Percentiles rank a stretch among this genome's conserved stretches.
Conservation (phyloP, 2,797 vertebrate genomes). For the Scolopax rusticola region DNA sequence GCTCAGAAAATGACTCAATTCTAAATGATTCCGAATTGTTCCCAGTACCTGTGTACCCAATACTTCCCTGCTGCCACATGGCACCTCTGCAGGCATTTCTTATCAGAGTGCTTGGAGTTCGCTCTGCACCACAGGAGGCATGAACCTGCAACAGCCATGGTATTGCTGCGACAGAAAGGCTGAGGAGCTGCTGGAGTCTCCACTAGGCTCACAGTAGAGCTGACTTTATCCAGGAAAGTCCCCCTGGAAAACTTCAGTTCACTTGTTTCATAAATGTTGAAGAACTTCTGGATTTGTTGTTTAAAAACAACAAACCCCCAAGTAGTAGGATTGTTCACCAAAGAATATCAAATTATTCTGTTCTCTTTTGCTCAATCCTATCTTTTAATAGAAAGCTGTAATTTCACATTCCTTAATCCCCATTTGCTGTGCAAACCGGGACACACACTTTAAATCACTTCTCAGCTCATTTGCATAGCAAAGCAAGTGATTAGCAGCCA, state of each 20-base stretch:
- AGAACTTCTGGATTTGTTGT: not conserved
- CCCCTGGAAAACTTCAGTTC: not conserved
- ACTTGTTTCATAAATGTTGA: not conserved
- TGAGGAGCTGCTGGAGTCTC: not conserved
- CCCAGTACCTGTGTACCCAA: constrained; percentile 26
- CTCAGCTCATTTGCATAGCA: not conserved
- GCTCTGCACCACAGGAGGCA: not conserved
- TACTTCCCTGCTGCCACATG: constrained; percentile 10
- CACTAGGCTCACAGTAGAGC: not conserved
- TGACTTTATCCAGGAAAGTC: constrained; percentile 28
- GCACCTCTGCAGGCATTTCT: not conserved
- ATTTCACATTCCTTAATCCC: not conserved
- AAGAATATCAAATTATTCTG: not conserved
- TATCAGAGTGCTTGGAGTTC: not conserved
- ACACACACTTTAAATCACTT: not conserved
- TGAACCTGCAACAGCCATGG: not conserved
- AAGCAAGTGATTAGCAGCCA: not conserved
- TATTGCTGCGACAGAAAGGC: not conserved
- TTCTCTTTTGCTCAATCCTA: not conserved
- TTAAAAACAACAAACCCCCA: not conserved
- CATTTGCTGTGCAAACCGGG: not conserved
- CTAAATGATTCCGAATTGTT: constrained; percentile 58
- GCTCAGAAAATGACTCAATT: constrained; percentile 52
- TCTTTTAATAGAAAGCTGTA: not conserved
- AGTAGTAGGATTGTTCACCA: not conserved